Evolutionary conservation across 1,140 invertebrate species (phyloP), one percentile per base, ranked within the genome.

Genomic region (Dinothrombium tinctorium): DNA sequence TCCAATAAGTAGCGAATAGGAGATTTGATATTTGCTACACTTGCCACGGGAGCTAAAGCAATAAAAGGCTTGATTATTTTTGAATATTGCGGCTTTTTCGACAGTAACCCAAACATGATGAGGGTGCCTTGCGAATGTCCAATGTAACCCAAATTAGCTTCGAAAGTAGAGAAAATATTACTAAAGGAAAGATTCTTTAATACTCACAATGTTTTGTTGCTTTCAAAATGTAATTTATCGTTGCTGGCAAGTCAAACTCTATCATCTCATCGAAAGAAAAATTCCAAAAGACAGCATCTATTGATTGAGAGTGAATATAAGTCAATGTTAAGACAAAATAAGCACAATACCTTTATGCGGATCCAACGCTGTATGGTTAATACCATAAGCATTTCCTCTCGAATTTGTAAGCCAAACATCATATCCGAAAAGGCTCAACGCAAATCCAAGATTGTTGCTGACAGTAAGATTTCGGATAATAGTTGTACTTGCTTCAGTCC

Each of bases 11-110:
- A 48, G 24, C 47, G 47, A 6, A 64, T 48, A 5, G 78, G 75
- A 46, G 72, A 75, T 50, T 64, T 69, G 3, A 80, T 63, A 42
- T 79, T 59, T 1, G 63, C 61, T 54, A 79, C 65, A 47, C 64
- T 77, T 0, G 69, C 73, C 0, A 80, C 68, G 2, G 81, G 82
- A 1, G 74, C 80, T 28, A 87, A 56, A 0, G 70, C 71, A 41
- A 72, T 62, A 41, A 60, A 58, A 3, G 50, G 43, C 44, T 52
- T 53, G 9, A 62, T 46, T 39, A 72, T 73, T 11, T 64, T 50
- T 46, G 71, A 69, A 46, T 74, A 75, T 35, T 72, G 62, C 0
- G 72, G 71, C 12, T 58, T 56, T 22, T 62, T 61, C 9, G 68
- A 69, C 12, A 63, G 55, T 64, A 76, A 67, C 11, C 66, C 64